phyloP scores from a whole-genome alignment of 2,797 vertebrate species.

The Cuniculus paca region DNA sequence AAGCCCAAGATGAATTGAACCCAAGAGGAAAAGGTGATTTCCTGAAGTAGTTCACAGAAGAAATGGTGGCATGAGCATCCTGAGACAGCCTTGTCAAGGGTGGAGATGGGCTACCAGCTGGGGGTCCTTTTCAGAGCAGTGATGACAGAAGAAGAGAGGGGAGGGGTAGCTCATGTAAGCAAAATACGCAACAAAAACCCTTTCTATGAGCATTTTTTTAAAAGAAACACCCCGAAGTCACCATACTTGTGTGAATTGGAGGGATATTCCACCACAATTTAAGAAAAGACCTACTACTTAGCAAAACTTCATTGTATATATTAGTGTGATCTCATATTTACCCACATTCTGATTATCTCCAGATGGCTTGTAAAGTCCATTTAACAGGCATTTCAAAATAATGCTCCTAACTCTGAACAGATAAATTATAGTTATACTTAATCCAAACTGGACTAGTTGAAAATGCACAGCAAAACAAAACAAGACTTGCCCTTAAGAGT shows the following conservation, averaged over 20 bases:
- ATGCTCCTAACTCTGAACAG: neutral
- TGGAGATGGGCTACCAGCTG: neutral
- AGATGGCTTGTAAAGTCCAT: constrained; percentile 15
- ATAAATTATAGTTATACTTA: neutral
- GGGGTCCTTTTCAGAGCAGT: neutral
- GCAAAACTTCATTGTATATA: neutral
- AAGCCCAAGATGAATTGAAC: neutral
- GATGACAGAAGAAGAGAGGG: neutral
- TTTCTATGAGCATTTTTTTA: neutral
- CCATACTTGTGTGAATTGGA: neutral
- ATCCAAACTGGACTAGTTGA: neutral
- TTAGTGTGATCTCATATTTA: neutral
- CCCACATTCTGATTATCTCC: neutral
- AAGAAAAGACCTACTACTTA: neutral
- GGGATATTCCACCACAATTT: neutral
- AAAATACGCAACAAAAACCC: neutral
- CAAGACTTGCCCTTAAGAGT: constrained; percentile 15
- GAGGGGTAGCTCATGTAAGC: neutral
- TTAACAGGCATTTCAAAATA: constrained; percentile 47
- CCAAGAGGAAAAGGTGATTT: neutral
- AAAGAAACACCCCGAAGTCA: neutral
- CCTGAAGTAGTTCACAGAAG: neutral
- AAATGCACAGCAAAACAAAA: constrained; percentile 15
- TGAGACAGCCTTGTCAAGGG: neutral
- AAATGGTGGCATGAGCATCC: neutral